Conservation (phyloP, 1,140 invertebrate species). For the Parapsyche elsis region DNA sequence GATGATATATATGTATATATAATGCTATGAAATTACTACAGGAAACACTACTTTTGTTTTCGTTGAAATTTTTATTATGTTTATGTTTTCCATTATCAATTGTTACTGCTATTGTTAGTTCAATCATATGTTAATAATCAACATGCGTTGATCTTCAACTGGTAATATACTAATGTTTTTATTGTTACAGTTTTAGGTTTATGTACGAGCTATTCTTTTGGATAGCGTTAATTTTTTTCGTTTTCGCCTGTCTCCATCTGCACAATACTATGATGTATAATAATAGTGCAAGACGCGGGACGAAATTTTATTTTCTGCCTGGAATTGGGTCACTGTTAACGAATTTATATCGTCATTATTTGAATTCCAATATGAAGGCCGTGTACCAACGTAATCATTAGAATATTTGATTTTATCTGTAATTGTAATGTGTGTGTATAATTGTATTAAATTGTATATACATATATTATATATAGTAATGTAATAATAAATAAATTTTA, state of each 20-base stretch:
- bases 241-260: not conserved
- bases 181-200: not conserved
- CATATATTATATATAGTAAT: too few species aligned
- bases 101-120: not conserved
- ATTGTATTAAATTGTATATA: too few species aligned
- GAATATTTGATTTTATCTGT: too few species aligned
- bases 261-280: not conserved
- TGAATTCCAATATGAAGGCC: not conserved
- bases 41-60: too few species aligned
- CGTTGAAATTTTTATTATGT: too few species aligned
- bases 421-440: too few species aligned
- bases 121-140: not conserved
- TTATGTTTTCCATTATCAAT: too few species aligned
- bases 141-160: too few species aligned
- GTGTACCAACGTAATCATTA: not conserved
- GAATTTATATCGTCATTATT: not conserved
- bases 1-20: too few species aligned
- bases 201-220: not conserved
- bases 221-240: not conserved
- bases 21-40: too few species aligned
- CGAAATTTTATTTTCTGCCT: not conserved
- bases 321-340: not conserved
- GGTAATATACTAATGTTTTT: not conserved
- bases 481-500: too few species aligned
- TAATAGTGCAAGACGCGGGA: not conserved